Conservation (phyloP, 2,113 vertebrate genomes). For the Chloroceryle aenea region DNA sequence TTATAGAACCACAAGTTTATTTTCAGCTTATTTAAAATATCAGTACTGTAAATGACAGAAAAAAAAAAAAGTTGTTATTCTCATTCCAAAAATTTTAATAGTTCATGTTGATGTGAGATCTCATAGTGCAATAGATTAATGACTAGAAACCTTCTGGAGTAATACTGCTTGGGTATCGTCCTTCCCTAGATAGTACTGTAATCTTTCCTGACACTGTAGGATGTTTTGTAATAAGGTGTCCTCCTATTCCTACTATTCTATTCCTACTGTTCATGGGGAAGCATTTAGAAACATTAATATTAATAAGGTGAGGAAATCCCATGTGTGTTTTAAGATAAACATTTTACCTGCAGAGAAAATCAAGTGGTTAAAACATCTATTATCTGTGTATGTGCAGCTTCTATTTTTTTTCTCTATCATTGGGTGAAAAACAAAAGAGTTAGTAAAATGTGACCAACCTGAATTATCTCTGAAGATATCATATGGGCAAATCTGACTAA, state of each 20-base stretch:
- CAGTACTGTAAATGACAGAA: neutral
- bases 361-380: neutral
- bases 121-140: neutral
- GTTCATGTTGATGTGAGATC: neutral
- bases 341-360: neutral
- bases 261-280: neutral
- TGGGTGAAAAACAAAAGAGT: neutral
- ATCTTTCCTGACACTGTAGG: neutral
- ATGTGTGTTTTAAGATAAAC: neutral
- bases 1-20: neutral
- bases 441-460: neutral
- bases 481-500: neutral
- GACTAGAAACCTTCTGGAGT: neutral
- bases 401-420: neutral
- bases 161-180: neutral
- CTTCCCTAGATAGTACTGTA: fast-evolving
- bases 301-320: neutral
- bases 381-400: neutral
- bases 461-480: neutral
- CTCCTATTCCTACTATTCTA: neutral
- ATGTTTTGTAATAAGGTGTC: neutral
- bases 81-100: neutral
- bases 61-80: neutral
- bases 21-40: neutral
- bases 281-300: neutral